Percentiles rank a stretch among this genome's conserved stretches.
phyloP scores from a whole-genome alignment of 2,888 invertebrate genomes.

The Lasius platythorax region DNA sequence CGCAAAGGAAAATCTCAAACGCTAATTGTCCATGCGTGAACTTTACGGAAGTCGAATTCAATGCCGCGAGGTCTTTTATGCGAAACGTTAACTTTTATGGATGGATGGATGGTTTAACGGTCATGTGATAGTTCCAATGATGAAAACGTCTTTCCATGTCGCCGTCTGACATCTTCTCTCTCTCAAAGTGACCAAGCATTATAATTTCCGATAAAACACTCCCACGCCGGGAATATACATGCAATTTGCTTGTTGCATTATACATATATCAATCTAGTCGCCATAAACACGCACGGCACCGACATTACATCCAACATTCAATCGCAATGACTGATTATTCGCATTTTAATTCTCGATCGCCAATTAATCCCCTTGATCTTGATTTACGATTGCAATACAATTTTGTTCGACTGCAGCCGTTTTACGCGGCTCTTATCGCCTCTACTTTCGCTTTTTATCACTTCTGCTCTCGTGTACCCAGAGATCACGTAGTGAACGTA shows the following conservation, averaged over 20 bases:
- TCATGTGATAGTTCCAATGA: background rate
- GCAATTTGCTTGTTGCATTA: conserved; percentile 30
- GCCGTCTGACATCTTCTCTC: background rate
- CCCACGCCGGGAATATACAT: conserved; percentile 28
- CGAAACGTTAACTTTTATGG: conserved; percentile 33
- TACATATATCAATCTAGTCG: background rate
- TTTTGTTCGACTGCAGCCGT: background rate
- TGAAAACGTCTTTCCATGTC: background rate
- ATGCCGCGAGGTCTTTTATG: conserved; percentile 20
- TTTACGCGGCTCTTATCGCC: background rate
- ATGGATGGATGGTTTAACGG: background rate
- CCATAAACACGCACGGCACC: conserved; percentile 18
- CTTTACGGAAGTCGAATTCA: conserved; percentile 16
- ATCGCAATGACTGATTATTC: conserved; percentile 16
- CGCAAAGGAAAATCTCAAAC: conserved; percentile 24
- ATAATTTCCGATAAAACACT: conserved; percentile 32
- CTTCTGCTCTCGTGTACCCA: background rate
- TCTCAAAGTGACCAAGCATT: background rate
- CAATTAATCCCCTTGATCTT: conserved; percentile 9
- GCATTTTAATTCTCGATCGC: conserved; percentile 1
- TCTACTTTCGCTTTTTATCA: conserved; percentile 1
- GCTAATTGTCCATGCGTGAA: conserved; percentile 26
- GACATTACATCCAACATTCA: conserved; percentile 14
- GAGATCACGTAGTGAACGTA: background rate
- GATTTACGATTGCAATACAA: background rate